Conservation (phyloP, 1,140 invertebrate genomes). For the Caerostris extrusa region DNA sequence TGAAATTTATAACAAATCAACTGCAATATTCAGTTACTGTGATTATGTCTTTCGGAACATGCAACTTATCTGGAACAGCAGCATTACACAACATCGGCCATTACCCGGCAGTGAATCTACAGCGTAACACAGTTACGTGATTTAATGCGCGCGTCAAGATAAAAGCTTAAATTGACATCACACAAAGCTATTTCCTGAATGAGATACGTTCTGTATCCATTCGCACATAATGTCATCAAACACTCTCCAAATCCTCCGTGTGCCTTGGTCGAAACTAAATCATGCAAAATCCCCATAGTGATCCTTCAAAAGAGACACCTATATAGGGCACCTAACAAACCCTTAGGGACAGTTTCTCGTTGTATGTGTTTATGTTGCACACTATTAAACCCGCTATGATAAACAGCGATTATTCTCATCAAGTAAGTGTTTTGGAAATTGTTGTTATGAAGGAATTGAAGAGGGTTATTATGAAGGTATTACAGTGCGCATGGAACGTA, state of each 20-base stretch:
- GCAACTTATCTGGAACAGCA: too few species aligned
- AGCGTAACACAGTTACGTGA: not conserved
- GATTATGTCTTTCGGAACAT: too few species aligned
- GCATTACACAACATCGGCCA: too few species aligned
- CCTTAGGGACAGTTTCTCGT: not conserved
- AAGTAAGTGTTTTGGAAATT: not conserved
- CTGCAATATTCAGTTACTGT: too few species aligned
- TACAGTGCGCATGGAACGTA: too few species aligned
- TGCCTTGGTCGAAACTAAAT: not conserved
- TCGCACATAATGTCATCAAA: constrained; percentile 21
- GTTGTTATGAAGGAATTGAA: too few species aligned
- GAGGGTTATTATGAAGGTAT: too few species aligned
- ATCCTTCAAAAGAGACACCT: not conserved
- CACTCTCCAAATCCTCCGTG: constrained; percentile 2
- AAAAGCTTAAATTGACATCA: not conserved
- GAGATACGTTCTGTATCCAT: not conserved
- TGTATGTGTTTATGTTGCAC: not conserved
- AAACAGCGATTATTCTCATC: not conserved
- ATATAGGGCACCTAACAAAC: not conserved
- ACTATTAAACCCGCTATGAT: not conserved
- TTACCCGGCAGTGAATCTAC: too few species aligned
- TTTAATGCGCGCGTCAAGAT: not conserved
- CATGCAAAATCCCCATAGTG: not conserved
- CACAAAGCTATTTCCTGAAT: not conserved
- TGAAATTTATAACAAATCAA: too few species aligned